phyloP scores from a whole-genome alignment of 2,888 invertebrate genomes.

The Pterobdella sp. region DNA sequence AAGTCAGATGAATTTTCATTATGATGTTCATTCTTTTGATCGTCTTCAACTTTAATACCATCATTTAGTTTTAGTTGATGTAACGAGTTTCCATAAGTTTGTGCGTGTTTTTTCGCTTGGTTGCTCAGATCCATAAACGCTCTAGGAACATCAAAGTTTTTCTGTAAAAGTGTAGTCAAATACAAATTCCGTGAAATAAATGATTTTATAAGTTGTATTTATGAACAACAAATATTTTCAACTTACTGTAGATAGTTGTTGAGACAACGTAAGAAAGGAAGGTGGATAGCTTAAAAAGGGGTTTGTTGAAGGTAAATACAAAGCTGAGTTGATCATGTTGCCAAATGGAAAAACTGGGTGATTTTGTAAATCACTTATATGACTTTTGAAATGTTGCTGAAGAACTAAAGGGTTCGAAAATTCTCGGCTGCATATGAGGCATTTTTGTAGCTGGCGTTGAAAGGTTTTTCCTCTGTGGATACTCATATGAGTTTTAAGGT shows the following conservation, averaged over 20 bases:
- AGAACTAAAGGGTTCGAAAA: slow-evolving; percentile 83
- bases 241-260: slow-evolving; percentile 19
- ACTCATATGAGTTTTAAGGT: slow-evolving; percentile 98
- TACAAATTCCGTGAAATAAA: no score
- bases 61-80: not conserved
- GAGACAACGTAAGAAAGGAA: slow-evolving; percentile 11
- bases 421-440: slow-evolving; percentile 81
- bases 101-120: not conserved
- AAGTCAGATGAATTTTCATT: not conserved
- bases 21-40: not conserved
- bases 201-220: not conserved
- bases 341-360: slow-evolving; percentile 20
- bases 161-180: no score
- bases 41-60: not conserved
- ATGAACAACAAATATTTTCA: not conserved
- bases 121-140: not conserved
- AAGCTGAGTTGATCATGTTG: slow-evolving; percentile 11
- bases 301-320: slow-evolving; percentile 18
- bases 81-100: not conserved
- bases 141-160: slow-evolving; percentile 10
- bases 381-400: slow-evolving; percentile 87
- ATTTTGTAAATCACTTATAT: slow-evolving; percentile 49
- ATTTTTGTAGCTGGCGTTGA: slow-evolving; percentile 77
- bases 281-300: slow-evolving; percentile 15
- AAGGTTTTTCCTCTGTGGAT: slow-evolving; percentile 86